phyloP scores from a whole-genome alignment of 2,888 invertebrate genomes.

The Cynaeus angustus region DNA sequence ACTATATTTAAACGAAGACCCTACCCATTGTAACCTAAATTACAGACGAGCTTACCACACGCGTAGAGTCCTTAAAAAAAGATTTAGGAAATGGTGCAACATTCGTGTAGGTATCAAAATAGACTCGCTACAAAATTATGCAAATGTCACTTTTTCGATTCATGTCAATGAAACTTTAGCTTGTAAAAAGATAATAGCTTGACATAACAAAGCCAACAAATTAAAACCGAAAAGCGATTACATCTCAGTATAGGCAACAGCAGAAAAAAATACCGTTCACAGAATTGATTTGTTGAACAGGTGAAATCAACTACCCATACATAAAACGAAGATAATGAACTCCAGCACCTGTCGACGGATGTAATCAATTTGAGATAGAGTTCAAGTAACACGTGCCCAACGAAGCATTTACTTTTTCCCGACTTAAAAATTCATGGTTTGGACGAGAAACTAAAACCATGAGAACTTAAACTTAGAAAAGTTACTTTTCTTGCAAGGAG shows the following conservation, averaged over 20 bases:
- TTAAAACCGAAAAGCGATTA: neutral
- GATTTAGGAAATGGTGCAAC: slow-evolving; percentile 15
- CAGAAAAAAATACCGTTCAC: neutral
- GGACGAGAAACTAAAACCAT: neutral
- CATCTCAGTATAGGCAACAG: no score
- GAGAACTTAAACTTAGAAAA: no score
- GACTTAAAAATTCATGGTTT: neutral
- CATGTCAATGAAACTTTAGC: slow-evolving; percentile 21
- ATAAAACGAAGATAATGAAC: slow-evolving; percentile 42
- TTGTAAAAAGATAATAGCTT: slow-evolving; percentile 18
- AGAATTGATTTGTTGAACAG: slow-evolving; percentile 38
- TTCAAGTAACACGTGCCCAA: slow-evolving; percentile 49
- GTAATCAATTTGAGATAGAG: slow-evolving; percentile 49
- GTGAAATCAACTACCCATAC: slow-evolving; percentile 37
- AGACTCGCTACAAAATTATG: no score
- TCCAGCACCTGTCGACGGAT: slow-evolving; percentile 50
- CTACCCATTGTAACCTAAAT: slow-evolving; percentile 30
- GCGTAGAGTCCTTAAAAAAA: slow-evolving; percentile 5
- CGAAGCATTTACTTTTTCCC: slow-evolving; percentile 29
- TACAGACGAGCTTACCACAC: slow-evolving; percentile 10
- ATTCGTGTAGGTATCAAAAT: neutral
- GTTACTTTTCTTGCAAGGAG: neutral
- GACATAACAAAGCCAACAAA: slow-evolving; percentile 6
- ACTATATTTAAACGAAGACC: slow-evolving; percentile 7
- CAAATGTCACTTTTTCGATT: slow-evolving; percentile 8